Conservation (phyloP, 2,888 invertebrate genomes). For the Hydraecia micacea region DNA sequence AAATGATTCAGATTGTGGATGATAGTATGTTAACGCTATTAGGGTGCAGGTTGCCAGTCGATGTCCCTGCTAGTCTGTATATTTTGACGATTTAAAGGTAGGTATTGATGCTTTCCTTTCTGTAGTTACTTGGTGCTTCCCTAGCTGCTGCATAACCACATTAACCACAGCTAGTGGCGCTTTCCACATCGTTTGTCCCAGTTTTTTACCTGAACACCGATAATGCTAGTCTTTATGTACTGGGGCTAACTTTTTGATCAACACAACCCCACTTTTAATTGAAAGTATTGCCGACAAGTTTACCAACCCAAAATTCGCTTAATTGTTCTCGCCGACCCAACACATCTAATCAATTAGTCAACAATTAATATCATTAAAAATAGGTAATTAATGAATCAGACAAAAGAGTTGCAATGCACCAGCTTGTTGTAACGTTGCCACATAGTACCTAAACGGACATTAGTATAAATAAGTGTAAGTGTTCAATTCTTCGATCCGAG, state of each 20-base stretch:
- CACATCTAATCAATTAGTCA: slow-evolving; percentile 21
- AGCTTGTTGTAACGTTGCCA: slow-evolving; percentile 50
- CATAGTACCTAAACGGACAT: slow-evolving; percentile 62
- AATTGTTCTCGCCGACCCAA: not conserved
- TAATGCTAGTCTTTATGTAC: not conserved
- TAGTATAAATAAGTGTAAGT: slow-evolving; percentile 68
- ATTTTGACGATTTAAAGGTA: too few relatives aligned
- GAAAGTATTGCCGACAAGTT: not conserved
- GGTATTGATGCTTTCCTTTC: not conserved
- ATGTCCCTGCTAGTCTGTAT: too few relatives aligned
- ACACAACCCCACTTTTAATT: not conserved
- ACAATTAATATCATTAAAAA: slow-evolving; percentile 9
- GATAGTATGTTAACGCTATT: too few relatives aligned
- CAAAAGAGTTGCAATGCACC: slow-evolving; percentile 56
- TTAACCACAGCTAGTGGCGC: not conserved
- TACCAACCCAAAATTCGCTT: not conserved
- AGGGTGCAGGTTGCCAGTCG: too few relatives aligned
- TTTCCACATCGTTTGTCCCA: not conserved
- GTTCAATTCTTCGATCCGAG: slow-evolving; percentile 64
- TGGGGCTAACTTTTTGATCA: not conserved
- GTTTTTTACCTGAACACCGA: not conserved
- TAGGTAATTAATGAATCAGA: slow-evolving; percentile 58
- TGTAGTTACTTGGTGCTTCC: not conserved
- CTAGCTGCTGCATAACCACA: too few relatives aligned
- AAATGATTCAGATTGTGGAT: too few relatives aligned